Evolutionary conservation across 2,888 invertebrate species (phyloP).

Genomic region (Drosophila acutilabella): DNA sequence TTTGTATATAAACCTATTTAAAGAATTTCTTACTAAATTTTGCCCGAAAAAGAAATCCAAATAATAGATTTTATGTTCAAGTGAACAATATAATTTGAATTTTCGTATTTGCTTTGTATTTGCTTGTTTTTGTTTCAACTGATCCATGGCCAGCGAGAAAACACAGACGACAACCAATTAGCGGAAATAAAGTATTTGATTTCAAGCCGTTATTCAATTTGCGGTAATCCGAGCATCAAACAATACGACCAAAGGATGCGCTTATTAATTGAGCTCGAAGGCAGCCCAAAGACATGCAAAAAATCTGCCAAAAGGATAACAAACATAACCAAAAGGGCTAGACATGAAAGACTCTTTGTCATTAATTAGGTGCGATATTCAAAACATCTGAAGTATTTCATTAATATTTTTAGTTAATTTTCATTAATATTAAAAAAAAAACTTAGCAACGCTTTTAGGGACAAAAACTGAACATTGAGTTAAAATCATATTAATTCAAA

Average conservation of each 20-base stretch:
- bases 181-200: conserved; percentile 41
- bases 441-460: background rate
- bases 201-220: conserved; percentile 31
- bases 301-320: background rate
- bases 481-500: too few relatives aligned
- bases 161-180: conserved; percentile 41
- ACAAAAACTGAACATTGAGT: too few relatives aligned
- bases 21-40: background rate
- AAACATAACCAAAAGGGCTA: background rate
- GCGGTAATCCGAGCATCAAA: conserved; percentile 21
- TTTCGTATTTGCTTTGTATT: background rate
- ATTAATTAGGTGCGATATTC: too few relatives aligned
- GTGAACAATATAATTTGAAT: background rate
- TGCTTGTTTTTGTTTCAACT: background rate
- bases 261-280: conserved; percentile 18
- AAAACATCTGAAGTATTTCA: background rate
- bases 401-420: background rate
- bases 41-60: background rate
- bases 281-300: background rate
- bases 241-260: conserved; percentile 15
- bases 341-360: conserved; percentile 15
- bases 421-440: background rate
- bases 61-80: background rate
- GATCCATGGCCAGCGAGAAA: conserved; percentile 1
- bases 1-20: background rate